Evolutionary conservation across 2,888 invertebrate species (phyloP).

Genomic region (Pseudolycoriella hygida): DNA sequence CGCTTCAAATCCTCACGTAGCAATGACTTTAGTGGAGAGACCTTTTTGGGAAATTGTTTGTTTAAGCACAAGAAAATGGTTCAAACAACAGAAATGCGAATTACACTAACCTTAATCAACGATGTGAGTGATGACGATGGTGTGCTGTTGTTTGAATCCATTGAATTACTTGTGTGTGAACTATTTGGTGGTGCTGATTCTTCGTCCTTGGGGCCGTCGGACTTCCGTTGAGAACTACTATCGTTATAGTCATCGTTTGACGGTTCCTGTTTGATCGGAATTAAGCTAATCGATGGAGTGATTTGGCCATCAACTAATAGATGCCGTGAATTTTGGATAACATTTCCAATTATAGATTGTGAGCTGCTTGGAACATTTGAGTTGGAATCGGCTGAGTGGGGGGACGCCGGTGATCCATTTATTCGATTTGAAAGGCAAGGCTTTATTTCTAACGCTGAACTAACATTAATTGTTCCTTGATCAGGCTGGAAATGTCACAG

Average conservation of each 20-base stretch:
- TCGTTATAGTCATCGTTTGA: slow-evolving; percentile 15
- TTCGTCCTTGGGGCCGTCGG: background rate
- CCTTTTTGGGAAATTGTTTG: slow-evolving; percentile 21
- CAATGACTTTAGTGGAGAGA: slow-evolving; percentile 69
- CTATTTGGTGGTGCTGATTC: slow-evolving; percentile 20
- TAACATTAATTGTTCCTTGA: slow-evolving; percentile 10
- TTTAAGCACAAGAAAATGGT: background rate
- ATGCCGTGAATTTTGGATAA: slow-evolving; percentile 16
- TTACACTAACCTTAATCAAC: slow-evolving; percentile 44
- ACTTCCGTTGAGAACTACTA: no score
- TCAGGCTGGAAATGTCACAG: slow-evolving; percentile 8
- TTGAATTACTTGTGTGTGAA: slow-evolving; percentile 30
- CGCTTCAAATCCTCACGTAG: slow-evolving; percentile 69
- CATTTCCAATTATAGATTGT: slow-evolving; percentile 8
- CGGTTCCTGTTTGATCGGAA: slow-evolving; percentile 58
- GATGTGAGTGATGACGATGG: slow-evolving; percentile 54
- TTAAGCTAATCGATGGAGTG: slow-evolving; percentile 70
- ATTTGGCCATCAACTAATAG: slow-evolving; percentile 33
- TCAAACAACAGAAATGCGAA: background rate
- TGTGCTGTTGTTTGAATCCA: slow-evolving; percentile 17
- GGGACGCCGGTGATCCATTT: slow-evolving; percentile 42
- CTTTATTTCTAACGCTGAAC: slow-evolving; percentile 12
- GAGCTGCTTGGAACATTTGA: slow-evolving; percentile 56
- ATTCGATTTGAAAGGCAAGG: slow-evolving; percentile 10
- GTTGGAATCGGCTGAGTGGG: slow-evolving; percentile 66